Evolutionary conservation across 2,888 invertebrate species (phyloP), one percentile per base, ranked within the genome.

Genomic region (Torymus auratus): DNA sequence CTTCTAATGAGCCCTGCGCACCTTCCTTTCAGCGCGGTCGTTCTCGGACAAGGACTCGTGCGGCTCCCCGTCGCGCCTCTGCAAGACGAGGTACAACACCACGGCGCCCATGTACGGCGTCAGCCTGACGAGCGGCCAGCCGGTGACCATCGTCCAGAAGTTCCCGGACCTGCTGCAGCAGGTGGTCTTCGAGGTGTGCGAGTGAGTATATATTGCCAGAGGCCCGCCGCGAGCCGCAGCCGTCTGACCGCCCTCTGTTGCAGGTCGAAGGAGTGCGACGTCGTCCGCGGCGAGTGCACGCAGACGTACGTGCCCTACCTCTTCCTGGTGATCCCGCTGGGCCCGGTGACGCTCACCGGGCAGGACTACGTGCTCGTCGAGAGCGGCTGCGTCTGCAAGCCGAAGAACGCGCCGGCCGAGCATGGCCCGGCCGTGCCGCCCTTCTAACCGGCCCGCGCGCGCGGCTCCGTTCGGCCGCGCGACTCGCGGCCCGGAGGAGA

Each of bases 101-200:
- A 97, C 97, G 62, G 97, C 97, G 17, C 97, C 97, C 0, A 96
- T 97, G 96, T 97, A 97, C 89, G 97, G 97, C n/a, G 97, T 97
- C 62, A 97, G 97, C 17, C 92, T 97, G 58, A 97, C 97, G 15
- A 97, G 97, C 14, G 97, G 97, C 1, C 96, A 97, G 88, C 97
- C 97, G 0, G 97, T 97, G 85, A 97, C 97, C 73, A 97, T 97
- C 86, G 97, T 97, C 56, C 97, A 97, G 91, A 97, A 97, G 91
- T 98, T 98, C 88, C 97, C 97, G 0, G 97, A 97, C 92, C 92
- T 97, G 60, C 91, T 97, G 83, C 97, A 97, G 90, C 97, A 97
- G 92, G 97, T 97, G 79, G 96, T 97, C 74, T 97, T 97, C 89
- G 97, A 97, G 92, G 96, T 96, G 88, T 96, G 96, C 95, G 96